These are phyloP conservation scores for Channallabes apus DNA, from an alignment of 2,797 vertebrate species.

Conservation along the genomic window DNA sequence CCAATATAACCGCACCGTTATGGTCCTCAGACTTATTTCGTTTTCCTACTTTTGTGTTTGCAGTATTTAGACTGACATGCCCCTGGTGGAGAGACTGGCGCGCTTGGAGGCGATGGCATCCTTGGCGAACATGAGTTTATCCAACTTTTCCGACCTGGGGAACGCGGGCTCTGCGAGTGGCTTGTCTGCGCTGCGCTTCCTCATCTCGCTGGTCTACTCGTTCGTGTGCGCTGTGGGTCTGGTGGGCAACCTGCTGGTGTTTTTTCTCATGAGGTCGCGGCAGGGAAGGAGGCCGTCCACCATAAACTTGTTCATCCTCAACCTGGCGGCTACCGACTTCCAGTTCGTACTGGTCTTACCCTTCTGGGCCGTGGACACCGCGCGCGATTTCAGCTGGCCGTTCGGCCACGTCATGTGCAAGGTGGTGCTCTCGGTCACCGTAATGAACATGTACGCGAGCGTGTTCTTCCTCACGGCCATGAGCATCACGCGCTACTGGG, in stretches of 20 bases:
- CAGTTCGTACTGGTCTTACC: constrained; percentile 74
- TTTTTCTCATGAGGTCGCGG: constrained; percentile 70
- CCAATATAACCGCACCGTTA: background rate
- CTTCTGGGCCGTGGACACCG: constrained; percentile 75
- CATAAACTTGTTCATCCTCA: constrained; percentile 73
- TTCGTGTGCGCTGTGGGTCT: constrained; percentile 68
- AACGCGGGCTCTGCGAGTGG: constrained; percentile 64
- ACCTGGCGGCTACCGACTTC: constrained; percentile 74
- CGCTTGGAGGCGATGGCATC: constrained; percentile 61
- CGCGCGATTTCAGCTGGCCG: constrained; percentile 76
- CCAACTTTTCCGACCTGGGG: constrained; percentile 55
- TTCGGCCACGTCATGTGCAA: constrained; percentile 75
- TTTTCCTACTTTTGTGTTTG: background rate
- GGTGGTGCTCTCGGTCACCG: constrained; percentile 68
- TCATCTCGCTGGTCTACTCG: constrained; percentile 69
- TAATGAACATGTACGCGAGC: constrained; percentile 77
- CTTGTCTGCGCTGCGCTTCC: constrained; percentile 58
- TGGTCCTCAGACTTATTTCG: background rate
- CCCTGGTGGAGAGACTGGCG: constrained; percentile 34
- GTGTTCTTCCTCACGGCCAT: constrained; percentile 77
- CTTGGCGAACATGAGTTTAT: constrained; percentile 51
- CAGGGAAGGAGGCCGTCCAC: constrained; percentile 65
- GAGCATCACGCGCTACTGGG: constrained; percentile 74
- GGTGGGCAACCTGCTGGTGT: constrained; percentile 72
- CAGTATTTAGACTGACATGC: constrained; percentile 55